Percentiles rank a stretch among this genome's conserved stretches.
phyloP scores from a whole-genome alignment of 2,113 vertebrate genomes.

The Phoxinus phoxinus region DNA sequence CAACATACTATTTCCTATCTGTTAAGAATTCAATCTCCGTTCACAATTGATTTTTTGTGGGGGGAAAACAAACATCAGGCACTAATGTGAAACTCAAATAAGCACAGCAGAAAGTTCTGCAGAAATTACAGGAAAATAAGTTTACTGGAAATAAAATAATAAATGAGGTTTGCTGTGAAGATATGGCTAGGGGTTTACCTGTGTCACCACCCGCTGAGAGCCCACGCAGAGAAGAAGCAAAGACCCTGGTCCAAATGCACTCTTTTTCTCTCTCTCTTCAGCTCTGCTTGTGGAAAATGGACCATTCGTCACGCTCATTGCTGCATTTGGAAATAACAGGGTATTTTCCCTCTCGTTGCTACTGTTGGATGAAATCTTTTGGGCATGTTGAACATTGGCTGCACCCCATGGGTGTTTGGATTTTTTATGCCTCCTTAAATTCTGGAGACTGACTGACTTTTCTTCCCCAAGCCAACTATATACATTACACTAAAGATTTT shows the following conservation, averaged over 20 bases:
- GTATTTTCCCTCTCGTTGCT: conserved; percentile 29
- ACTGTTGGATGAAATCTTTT: conserved; percentile 56
- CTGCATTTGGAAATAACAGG: conserved; percentile 31
- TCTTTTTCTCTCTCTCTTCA: not conserved
- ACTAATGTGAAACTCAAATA: conserved; percentile 25
- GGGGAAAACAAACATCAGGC: not conserved
- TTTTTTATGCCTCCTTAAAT: conserved; percentile 37
- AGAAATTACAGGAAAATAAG: not conserved
- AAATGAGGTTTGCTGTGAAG: conserved; percentile 33
- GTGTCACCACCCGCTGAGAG: conserved; percentile 40
- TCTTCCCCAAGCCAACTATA: not conserved
- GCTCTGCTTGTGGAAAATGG: conserved; percentile 36
- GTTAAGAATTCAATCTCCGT: conserved; percentile 37
- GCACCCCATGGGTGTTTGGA: conserved; percentile 35
- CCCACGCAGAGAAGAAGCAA: not conserved
- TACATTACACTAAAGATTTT: too few species aligned
- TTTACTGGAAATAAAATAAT: conserved; percentile 17
- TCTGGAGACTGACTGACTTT: not conserved
- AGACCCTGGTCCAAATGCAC: not conserved
- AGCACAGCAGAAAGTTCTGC: conserved; percentile 15
- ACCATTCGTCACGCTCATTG: conserved; percentile 42
- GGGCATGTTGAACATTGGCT: conserved; percentile 60
- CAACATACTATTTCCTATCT: conserved; percentile 37
- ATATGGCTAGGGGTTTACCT: conserved; percentile 29
- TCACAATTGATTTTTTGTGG: conserved; percentile 31